Base-by-base conservation (phyloP, 1,140 invertebrate genomes). In the Dolichoris vasculosae region DNA sequence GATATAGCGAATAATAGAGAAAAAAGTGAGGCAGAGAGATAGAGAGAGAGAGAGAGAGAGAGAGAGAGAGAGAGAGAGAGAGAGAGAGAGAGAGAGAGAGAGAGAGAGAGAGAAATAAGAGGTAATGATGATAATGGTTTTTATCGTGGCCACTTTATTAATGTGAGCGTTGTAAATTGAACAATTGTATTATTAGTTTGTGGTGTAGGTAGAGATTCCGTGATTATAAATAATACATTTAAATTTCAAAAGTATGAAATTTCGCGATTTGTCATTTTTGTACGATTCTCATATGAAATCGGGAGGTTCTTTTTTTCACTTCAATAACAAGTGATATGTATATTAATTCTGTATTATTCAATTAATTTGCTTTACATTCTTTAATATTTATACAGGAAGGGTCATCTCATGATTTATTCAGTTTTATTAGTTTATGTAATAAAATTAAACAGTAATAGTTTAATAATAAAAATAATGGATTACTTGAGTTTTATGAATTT, bases 251-350 rank as follows among this genome's bases (percentile, higher is more conserved):
- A 43, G 40, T 59, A 46, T 59, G n/a, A 84, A 82, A 84, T 84
- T 84, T 84, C 76, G 63, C 63, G 79, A 84, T 77, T 71, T 67
- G 30, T 78, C 63, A 38, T 43, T 4, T n/a, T 35, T 11, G 30
- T 51, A 40, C 26, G 69, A 13, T 17, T 30, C 15, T 46, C 43
- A 77, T 84, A 2, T 43, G 75, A 84, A 84, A 84, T 78, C 67
- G 43, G 63, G 48, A 55, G n/a, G 67, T 83, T 83, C 77, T 83
- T 26, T 46, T 63, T 59, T 26, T 48, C 38, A n/a, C 73, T 77
- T 75, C 35, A 59, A 63, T 76, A 55, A 46, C 17, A 32, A 40
- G 20, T 9, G 4, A 64, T 40, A 67, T 77, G 77, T 83, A 76
- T 83, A 63, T 76, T 35, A 63, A 26, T 35, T 17, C 17, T 11